Conservation (phyloP, 1,140 invertebrate genomes). For the Temnothorax longispinosus region DNA sequence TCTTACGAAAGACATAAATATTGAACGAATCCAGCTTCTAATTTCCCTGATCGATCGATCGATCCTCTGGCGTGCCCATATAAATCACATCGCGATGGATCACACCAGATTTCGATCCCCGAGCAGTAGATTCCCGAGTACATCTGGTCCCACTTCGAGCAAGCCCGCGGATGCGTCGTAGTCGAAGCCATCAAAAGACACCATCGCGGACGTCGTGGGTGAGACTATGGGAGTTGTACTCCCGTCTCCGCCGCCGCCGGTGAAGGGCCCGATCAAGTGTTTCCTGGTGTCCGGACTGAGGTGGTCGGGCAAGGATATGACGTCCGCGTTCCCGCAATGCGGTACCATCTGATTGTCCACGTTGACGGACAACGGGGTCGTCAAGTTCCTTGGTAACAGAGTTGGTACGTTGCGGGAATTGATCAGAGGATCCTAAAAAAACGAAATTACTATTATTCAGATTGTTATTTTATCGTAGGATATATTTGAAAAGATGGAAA, state of each 20-base stretch:
- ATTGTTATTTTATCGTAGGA: not conserved
- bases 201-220: conserved; percentile 51
- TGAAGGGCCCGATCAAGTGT: conserved; percentile 42
- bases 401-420: conserved; percentile 67
- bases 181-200: conserved; percentile 64
- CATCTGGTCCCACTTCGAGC: conserved; percentile 60
- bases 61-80: not conserved
- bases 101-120: conserved; percentile 72
- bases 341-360: conserved; percentile 74
- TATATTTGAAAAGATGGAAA: not conserved
- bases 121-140: conserved; percentile 64
- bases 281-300: conserved; percentile 63
- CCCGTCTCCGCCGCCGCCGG: not conserved
- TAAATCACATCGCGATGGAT: conserved; percentile 17
- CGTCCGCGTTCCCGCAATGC: conserved; percentile 16
- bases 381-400: conserved; percentile 37
- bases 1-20: not conserved
- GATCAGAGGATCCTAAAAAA: conserved; percentile 63
- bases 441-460: not conserved
- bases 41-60: conserved; percentile 4
- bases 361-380: conserved; percentile 60
- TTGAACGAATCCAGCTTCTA: conserved; percentile 1
- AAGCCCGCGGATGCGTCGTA: conserved; percentile 60
- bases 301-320: conserved; percentile 38
- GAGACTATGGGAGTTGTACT: conserved; percentile 45